phyloP scores from a whole-genome alignment of 2,888 invertebrate species.

The Epinotia brunnichana region DNA sequence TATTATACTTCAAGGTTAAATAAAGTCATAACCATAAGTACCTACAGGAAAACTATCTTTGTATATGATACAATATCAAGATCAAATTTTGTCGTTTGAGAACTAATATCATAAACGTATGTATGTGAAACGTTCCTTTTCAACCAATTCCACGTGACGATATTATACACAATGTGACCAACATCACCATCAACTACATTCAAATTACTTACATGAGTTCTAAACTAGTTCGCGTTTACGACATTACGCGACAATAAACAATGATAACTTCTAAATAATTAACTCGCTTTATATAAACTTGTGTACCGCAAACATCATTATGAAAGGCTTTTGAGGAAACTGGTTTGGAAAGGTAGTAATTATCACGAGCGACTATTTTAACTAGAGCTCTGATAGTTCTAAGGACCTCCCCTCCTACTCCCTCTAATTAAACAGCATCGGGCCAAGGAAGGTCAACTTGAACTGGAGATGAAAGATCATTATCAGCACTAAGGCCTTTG shows the following conservation, averaged over 20 bases:
- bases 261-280: constrained; percentile 46
- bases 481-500: constrained; percentile 60
- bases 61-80: neutral
- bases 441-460: constrained; percentile 41
- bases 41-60: neutral
- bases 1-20: no score
- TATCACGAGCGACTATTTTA: constrained; percentile 54
- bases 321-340: constrained; percentile 55
- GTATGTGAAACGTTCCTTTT: neutral
- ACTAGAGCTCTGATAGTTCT: constrained; percentile 51
- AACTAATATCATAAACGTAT: neutral
- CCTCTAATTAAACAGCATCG: constrained; percentile 26
- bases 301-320: constrained; percentile 54
- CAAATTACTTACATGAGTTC: constrained; percentile 7
- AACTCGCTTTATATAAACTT: constrained; percentile 41
- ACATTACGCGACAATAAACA: constrained; percentile 36
- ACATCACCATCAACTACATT: neutral
- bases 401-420: constrained; percentile 47
- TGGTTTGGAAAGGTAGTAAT: constrained; percentile 58
- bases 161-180: neutral
- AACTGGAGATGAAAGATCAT: constrained; percentile 52
- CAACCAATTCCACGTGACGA: neutral
- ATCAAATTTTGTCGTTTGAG: neutral
- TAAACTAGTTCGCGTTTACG: constrained; percentile 28
- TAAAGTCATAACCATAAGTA: no score